Conservation (phyloP, 92 coral and sea anemone genomes). For the Parazoanthus swiftii region DNA sequence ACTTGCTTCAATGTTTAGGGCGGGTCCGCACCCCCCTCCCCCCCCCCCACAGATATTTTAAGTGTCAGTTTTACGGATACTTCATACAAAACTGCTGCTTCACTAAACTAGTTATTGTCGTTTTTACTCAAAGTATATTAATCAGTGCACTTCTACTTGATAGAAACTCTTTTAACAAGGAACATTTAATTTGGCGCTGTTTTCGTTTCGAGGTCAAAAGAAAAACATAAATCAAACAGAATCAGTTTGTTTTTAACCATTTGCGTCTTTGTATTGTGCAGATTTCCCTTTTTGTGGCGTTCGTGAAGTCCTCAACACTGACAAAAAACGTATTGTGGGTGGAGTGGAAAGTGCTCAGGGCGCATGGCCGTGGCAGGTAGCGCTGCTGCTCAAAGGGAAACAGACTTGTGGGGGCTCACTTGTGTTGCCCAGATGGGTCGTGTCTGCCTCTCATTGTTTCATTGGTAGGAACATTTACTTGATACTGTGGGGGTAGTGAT, state of each 20-base stretch:
- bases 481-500: no score
- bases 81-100: no score
- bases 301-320: not conserved
- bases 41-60: no score
- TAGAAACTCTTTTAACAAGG: no score
- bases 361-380: slow-evolving; percentile 91
- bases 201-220: no score
- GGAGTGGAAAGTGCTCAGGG: slow-evolving; percentile 61
- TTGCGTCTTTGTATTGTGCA: not conserved
- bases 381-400: slow-evolving; percentile 58
- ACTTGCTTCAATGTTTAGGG: no score
- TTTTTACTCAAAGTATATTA: no score
- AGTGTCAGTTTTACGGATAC: no score
- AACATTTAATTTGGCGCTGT: no score
- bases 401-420: slow-evolving; percentile 83
- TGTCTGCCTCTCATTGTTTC: slow-evolving; percentile 79
- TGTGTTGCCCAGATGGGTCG: slow-evolving; percentile 73
- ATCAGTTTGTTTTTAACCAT: not conserved
- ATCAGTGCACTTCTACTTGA: no score
- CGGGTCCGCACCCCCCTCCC: no score
- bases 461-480: slow-evolving; percentile 28
- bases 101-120: no score
- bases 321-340: slow-evolving; percentile 73
- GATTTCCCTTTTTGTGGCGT: slow-evolving; percentile 38
- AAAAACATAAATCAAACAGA: not conserved